Base-by-base conservation (phyloP, 2,888 invertebrate species). In the Hoplodrina ambigua region DNA sequence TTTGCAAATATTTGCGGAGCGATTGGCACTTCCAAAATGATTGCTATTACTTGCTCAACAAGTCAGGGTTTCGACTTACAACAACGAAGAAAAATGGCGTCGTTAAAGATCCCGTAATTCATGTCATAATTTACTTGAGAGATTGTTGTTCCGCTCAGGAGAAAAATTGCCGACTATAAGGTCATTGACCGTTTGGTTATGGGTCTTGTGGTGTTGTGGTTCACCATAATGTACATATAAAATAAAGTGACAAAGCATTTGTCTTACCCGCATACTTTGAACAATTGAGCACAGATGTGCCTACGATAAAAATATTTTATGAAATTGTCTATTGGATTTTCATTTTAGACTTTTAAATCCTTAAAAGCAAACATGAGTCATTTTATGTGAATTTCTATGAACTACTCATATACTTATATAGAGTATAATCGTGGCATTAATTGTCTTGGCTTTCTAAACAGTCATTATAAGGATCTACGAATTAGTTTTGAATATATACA, bases 231-330 rank as follows among this genome's bases (percentile, higher is more conserved):
- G 15, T 53, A 30, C 13, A 25, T 66, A 71, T 30, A 37, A 19
- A 56, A 44, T 8, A 50, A 19, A 44, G 25, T 68, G 25, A 37
- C 17, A 20, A 54, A 19, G 15, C 19, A n/a, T 54, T 69, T 69
- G 41, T 54, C 25, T 69, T 50, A 20, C 72, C 76, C 72, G 72
- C 49, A 72, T 75, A n/a, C 17, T 30, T 13, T 6, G 6, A 17
- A 25, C 20, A 54, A 46, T 30, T 17, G 17, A 17, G 41, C 3
- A 11, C 5, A 52, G 17, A 41, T 25, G 13, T 20, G 15, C 17
- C 17, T 46, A 46, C 41, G n/a, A 41, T 2, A 17, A 0, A 17
- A 30, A n/a, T n/a, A 19, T 11, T 41, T 37, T 25, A 20, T 20
- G 4, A 4, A 44, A 30, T 50, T 41, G 17, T 11, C 8, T 3